phyloP scores from a whole-genome alignment of 2,113 vertebrate species.

The Aphelocoma coerulescens region DNA sequence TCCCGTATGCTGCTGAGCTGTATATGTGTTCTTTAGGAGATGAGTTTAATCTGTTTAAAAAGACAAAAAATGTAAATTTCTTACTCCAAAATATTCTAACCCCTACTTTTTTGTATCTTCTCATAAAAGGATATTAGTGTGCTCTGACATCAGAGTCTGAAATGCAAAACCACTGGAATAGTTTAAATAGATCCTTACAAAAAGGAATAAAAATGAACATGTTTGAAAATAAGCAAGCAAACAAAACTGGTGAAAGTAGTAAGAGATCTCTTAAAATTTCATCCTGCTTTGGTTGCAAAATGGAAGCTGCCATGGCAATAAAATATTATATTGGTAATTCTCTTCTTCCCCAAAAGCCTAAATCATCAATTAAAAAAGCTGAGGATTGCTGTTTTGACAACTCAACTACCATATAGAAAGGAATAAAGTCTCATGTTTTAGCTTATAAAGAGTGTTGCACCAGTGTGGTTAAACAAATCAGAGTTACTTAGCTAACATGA shows the following conservation, averaged over 20 bases:
- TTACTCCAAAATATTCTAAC: background rate
- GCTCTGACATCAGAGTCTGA: background rate
- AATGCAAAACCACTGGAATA: background rate
- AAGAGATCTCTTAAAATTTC: background rate
- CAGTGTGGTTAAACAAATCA: background rate
- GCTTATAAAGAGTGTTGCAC: background rate
- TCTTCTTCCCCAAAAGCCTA: background rate
- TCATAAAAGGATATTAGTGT: background rate
- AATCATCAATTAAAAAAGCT: background rate
- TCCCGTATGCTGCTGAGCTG: background rate
- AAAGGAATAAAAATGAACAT: background rate
- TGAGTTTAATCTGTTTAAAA: background rate
- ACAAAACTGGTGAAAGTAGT: background rate
- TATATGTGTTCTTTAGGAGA: background rate
- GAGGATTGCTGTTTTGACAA: background rate
- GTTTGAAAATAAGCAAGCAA: background rate
- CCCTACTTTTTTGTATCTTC: background rate
- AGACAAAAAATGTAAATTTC: background rate
- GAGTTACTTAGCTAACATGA: background rate
- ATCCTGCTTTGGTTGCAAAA: background rate
- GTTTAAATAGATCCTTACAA: background rate
- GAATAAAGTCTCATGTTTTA: background rate
- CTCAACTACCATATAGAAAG: background rate
- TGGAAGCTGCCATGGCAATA: background rate
- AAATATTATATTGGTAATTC: background rate